Evolutionary conservation across 1,140 invertebrate genomes (phyloP).

Genomic region (Ylistrum balloti): DNA sequence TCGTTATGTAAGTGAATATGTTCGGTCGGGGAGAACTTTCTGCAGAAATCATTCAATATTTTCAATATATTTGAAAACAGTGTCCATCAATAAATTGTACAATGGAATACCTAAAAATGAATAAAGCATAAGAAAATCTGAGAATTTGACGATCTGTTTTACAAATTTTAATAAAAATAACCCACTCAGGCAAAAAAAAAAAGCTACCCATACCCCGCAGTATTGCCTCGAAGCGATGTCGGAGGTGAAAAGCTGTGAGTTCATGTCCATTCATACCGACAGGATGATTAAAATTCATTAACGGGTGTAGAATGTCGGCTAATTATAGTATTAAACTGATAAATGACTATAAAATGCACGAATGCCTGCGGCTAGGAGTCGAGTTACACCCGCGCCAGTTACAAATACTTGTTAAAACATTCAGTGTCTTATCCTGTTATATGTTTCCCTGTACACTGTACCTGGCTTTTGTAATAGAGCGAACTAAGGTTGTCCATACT

Average conservation of each 20-base stretch:
- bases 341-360: slow-evolving; percentile 29
- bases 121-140: background rate
- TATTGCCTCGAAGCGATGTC: background rate
- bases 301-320: slow-evolving; percentile 8
- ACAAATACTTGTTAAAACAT: background rate
- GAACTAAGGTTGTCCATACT: background rate
- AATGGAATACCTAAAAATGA: too few species aligned
- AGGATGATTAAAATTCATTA: slow-evolving; percentile 15
- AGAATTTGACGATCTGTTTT: background rate
- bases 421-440: background rate
- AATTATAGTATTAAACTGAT: slow-evolving; percentile 36
- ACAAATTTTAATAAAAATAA: background rate
- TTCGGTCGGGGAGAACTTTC: too few species aligned
- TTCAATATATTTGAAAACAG: too few species aligned
- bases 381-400: background rate
- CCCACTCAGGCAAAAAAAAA: too few species aligned
- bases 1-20: too few species aligned
- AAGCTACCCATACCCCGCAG: background rate
- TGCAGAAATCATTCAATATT: background rate
- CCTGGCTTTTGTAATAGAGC: background rate
- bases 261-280: background rate
- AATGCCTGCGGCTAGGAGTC: slow-evolving; percentile 3
- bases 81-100: too few species aligned
- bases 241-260: background rate
- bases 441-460: slow-evolving; percentile 31